These are phyloP conservation scores for Psittacus erithacus DNA, from an alignment of 2,113 vertebrate species.

Conservation along the genomic window DNA sequence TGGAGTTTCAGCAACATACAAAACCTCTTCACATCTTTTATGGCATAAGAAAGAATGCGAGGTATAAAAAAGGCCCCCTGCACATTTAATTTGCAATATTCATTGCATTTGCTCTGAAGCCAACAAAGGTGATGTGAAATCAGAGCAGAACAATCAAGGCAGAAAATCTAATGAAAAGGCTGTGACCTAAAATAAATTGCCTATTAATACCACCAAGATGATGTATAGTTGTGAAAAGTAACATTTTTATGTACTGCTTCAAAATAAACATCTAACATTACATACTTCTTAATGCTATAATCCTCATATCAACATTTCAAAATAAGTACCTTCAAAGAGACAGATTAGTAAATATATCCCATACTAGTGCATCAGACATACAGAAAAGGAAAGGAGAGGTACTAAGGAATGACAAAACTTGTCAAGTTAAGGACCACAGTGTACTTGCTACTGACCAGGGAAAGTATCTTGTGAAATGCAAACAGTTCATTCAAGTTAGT, in stretches of 20 bases:
- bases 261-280: background rate
- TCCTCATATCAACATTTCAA: background rate
- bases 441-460: background rate
- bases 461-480: background rate
- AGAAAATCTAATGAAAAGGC: background rate
- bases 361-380: background rate
- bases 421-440: background rate
- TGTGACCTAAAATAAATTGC: background rate
- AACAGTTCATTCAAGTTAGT: background rate
- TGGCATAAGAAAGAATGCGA: background rate
- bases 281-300: background rate
- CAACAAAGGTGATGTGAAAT: background rate
- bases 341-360: background rate
- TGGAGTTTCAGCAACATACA: background rate
- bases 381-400: background rate
- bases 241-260: background rate
- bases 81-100: background rate
- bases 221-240: background rate
- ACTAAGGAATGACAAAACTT: background rate
- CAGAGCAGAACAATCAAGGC: background rate
- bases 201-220: background rate
- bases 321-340: background rate
- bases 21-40: background rate
- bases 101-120: background rate
- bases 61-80: background rate